Evolutionary conservation across 2,888 invertebrate species (phyloP).

Genomic region (Agriopis marginaria): DNA sequence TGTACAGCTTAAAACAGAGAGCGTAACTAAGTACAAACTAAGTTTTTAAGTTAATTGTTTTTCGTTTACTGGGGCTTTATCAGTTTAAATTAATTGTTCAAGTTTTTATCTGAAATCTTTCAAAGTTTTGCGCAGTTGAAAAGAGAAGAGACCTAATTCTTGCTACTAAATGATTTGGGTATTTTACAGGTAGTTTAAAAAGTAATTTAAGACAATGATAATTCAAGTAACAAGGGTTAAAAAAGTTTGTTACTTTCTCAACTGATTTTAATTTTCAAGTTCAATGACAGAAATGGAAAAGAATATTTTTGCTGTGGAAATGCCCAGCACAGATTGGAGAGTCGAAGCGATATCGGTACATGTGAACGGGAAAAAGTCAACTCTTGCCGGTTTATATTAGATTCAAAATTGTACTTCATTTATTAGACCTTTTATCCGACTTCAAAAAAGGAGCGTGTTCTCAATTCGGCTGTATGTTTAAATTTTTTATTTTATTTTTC

Average conservation of each 20-base stretch:
- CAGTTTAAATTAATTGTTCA: constrained; percentile 42
- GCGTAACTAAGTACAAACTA: constrained; percentile 22
- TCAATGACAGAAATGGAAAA: no score
- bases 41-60: constrained; percentile 41
- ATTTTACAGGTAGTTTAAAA: constrained; percentile 13
- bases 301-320: no score
- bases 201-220: neutral
- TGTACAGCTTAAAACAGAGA: constrained; percentile 16
- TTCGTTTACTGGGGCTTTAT: constrained; percentile 37
- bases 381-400: no score
- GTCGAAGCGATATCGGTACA: no score
- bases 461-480: no score
- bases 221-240: neutral
- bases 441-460: no score
- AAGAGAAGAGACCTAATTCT: constrained; percentile 9
- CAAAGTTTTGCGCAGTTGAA: constrained; percentile 19
- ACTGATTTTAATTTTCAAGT: neutral
- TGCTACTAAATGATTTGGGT: neutral
- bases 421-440: no score
- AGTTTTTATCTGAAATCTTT: constrained; percentile 38
- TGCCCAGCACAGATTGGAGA: no score
- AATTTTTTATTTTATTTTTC: no score
- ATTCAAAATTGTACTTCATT: no score
- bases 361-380: no score
- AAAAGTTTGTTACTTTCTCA: neutral